Evolutionary conservation across 2,113 vertebrate species (phyloP), one percentile per base, ranked within the genome.

Genomic region (Nyctibius bracteatus): DNA sequence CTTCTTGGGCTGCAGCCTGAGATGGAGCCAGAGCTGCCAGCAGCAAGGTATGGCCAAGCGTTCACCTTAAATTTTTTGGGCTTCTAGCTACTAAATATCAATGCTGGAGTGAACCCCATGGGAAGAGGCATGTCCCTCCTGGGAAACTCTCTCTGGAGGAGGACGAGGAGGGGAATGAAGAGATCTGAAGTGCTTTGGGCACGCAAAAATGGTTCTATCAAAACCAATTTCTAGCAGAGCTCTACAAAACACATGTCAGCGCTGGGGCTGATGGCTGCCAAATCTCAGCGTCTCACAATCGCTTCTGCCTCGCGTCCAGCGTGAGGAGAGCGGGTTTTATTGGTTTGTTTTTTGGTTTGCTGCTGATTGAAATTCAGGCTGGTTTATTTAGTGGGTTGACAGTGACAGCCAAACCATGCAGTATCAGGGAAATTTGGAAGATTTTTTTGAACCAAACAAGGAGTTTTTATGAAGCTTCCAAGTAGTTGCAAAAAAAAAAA

Each of bases 281-380:
- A 1, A 25, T 54, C 54, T 19, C 31, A 1, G 19, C 0, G 0
- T 52, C 52, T 62, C 14, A 12, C 41, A 28, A 7, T 44, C 0
- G 3, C 67, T 30, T 15, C 82, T 73, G 63, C 73, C 85, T 84
- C 5, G 1, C 0, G 0, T 23, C 46, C 37, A 9, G 33, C 3
- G 1, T 0, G 19, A 20, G 52, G 35, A 65, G 62, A 73, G 44
- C 44, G 12, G 91, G 12, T 63, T 91, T 55, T 15, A 28, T 47
- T 65, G 68, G 51, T 61, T 81, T 67, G 82, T 3, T 78, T 78
- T 44, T 66, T 41, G 55, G 2, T 41, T 49, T 22, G 19, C 62
- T 75, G 62, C 47, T 16, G 37, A 24, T 33, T 43, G 51, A 71
- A 92, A 47, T 28, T 19, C 39, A 27, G 49, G 27, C 59, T 88